A percentile compares a stretch with the other conserved stretches of the same genome.
Evolutionary conservation across 2,888 invertebrate species (phyloP).

Genomic region (Molanna angustata): DNA sequence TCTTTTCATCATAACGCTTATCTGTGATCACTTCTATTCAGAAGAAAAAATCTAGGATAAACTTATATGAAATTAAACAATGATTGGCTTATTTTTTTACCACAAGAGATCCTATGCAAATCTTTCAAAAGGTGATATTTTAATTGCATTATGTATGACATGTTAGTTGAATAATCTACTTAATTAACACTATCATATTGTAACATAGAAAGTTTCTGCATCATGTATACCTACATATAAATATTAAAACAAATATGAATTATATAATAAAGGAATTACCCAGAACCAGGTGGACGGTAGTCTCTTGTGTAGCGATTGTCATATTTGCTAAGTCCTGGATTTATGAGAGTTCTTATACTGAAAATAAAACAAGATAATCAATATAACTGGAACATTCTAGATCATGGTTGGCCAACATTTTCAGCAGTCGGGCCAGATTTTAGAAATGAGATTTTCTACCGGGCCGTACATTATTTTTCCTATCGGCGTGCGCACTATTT

Average conservation of each 20-base stretch:
- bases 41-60: too few relatives aligned
- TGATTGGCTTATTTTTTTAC: too few relatives aligned
- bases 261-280: background rate
- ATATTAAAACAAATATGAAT: background rate
- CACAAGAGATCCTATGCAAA: too few relatives aligned
- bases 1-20: too few relatives aligned
- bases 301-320: constrained; percentile 2
- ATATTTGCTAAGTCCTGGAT: constrained; percentile 1
- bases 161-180: background rate
- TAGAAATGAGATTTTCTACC: too few relatives aligned
- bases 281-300: constrained; percentile 4
- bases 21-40: too few relatives aligned
- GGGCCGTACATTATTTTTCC: too few relatives aligned
- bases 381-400: too few relatives aligned
- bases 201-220: background rate
- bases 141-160: background rate
- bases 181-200: background rate
- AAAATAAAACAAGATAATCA: background rate
- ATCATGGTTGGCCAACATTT: too few relatives aligned
- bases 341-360: constrained; percentile 1
- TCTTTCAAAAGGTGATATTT: background rate
- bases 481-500: too few relatives aligned
- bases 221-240: background rate
- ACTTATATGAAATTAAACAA: too few relatives aligned
- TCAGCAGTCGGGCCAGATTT: too few relatives aligned